Base-by-base conservation (phyloP, 2,113 vertebrate genomes). In the Rafetus swinhoei region DNA sequence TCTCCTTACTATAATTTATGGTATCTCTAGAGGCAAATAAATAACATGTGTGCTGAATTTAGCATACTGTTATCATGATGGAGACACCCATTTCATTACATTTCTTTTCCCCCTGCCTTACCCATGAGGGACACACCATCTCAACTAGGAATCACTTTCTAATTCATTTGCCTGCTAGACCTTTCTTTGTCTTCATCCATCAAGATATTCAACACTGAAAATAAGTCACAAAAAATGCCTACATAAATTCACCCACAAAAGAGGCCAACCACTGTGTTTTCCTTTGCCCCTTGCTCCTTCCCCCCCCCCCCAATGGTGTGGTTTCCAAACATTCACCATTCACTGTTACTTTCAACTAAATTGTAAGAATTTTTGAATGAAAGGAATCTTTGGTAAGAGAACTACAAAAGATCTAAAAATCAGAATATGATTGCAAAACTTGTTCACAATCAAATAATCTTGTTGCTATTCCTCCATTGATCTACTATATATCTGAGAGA, bases 381-480 rank as follows among this genome's bases (percentile, higher is more conserved):
- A 59, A 79, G 2, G 6, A 22, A 53, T 65, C 12, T 6, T 24
- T 57, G 4, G 39, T 11, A 22, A 14, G 53, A 18, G 39, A 79
- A 8, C 32, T 29, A 56, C 35, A 54, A 53, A 53, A 87, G 18
- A 24, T 12, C 32, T n/a, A 29, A 7, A 5, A 3, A 6, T 53
- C 76, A 79, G 76, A 29, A 79, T 27, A 79, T 6, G 25, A 45
- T n/a, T 29, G 53, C 39, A 69, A 85, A 79, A 62, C n/a, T 0
- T 56, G 22, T 22, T 69, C 15, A 18, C 15, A 69, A 60, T 81
- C 91, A 9, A 0, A 55, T 50, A 24, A 16, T 52, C 9, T 2
- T 0, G 0, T 62, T 32, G 50, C 55, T 62, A 2, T 0, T 1
- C 21, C 16, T 2, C 5, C 1, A 3, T 13, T 45, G 45, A 45